Evolutionary conservation across 2,797 vertebrate genomes (phyloP), one percentile per base, ranked within the genome.

Genomic region (Lepilemur ruficaudatus): DNA sequence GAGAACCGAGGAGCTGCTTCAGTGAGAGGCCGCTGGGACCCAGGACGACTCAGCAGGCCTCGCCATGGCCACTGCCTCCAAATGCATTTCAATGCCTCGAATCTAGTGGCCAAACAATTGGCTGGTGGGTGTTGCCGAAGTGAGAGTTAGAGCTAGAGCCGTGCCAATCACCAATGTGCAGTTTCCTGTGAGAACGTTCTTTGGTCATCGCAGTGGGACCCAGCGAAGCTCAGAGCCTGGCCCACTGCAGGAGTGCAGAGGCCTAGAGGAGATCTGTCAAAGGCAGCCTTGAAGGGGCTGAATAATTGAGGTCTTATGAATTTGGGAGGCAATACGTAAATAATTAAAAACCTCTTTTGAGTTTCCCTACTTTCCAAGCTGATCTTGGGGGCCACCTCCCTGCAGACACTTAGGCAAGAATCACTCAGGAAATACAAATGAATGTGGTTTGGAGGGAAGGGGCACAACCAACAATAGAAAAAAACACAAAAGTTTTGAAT

Each of bases 1-100:
- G 5, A 28, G 52, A 25, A 38, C 10, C 7, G 11, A 69, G 55
- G 14, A 13, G 18, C 73, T 23, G n/a, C 12, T 48, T 48, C 55
- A 6, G 0, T 0, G 3, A 2, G 35, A 61, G n/a, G 35, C 41
- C 23, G 17, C n/a, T 0, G 23, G 32, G 22, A 18, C 43, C 48
- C 11, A 10, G 11, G 18, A 9, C 18, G 0, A 46, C 8, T 15
- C 79, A 7, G 7, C 48, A 38, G 73, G 55, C 75, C 70, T 82
- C 8, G 41, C 22, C 11, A 5, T 0, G 1, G 35, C n/a, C 30
- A 18, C 28, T 20, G 35, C 30, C 32, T 30, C 55, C 18, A 17
- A 7, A 7, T 20, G 25, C 18, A 0, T 46, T 25, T 23, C 25
- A 52, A 46, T 14, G 17, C 41, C 32, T 41, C 72, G 52, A 75